A percentile compares a stretch with the other conserved stretches of the same genome.
These are phyloP conservation scores for Corythaixoides concolor DNA, from an alignment of 2,113 vertebrate genomes.

Conservation along the genomic window DNA sequence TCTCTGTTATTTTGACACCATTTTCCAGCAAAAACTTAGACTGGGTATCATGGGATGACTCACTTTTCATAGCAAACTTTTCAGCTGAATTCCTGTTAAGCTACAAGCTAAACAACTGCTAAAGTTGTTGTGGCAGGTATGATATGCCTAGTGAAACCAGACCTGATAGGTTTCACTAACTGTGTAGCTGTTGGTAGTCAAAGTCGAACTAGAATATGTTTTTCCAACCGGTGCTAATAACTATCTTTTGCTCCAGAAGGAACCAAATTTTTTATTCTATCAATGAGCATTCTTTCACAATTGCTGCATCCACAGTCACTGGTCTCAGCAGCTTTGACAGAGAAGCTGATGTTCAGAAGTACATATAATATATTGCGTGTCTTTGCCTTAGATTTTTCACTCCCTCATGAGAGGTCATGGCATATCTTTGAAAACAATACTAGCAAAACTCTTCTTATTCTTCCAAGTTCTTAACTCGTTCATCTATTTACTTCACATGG, in stretches of 20 bases:
- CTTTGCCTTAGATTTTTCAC: background rate
- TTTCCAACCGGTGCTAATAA: background rate
- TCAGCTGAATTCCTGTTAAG: background rate
- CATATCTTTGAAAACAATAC: background rate
- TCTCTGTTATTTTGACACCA: background rate
- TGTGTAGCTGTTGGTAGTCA: background rate
- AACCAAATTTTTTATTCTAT: background rate
- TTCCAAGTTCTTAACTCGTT: background rate
- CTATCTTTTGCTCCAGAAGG: background rate
- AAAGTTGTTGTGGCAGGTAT: background rate
- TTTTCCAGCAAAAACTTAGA: background rate
- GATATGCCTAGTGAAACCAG: background rate
- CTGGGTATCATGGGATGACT: background rate
- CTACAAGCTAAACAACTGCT: background rate
- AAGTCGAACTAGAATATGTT: background rate
- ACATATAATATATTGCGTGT: background rate
- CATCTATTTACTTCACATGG: background rate
- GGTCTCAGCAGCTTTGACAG: background rate
- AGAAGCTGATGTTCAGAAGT: background rate
- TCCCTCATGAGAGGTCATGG: background rate
- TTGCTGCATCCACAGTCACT: background rate
- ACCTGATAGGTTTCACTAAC: background rate
- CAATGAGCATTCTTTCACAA: background rate
- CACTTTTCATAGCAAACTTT: background rate
- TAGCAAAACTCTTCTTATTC: background rate